Base-by-base conservation (phyloP, 2,113 vertebrate species). In the Sinocyclocheilus rhinocerous region DNA sequence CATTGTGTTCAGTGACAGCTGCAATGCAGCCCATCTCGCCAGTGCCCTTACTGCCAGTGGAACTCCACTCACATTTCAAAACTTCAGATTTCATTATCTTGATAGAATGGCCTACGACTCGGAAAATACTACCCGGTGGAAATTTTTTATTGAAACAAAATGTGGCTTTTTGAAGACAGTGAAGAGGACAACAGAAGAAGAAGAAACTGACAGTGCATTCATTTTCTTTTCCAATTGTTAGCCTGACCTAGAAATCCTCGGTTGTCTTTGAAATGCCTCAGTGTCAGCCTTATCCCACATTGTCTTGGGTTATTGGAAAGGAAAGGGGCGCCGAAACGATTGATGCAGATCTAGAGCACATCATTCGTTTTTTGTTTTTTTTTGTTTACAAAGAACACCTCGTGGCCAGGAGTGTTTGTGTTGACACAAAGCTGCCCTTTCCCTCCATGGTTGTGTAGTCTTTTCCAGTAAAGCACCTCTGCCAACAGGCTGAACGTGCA, bases 211-310 rank as follows among this genome's bases (percentile, higher is more conserved):
- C 87, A 89, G 81, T 52, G 67, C 85, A 91, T 92, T 94, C 92
- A 93, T 89, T 92, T 95, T 92, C 94, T 94, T 94, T 93, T 94
- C 94, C 92, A 93, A 93, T 93, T 94, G 93, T 93, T 93, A 92
- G 89, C 89, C 89, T 94, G 91, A 94, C 92, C 93, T 89, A 94
- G 92, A 94, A 94, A 93, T 93, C 91, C 84, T 90, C 76, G 83
- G 89, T 89, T 92, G 89, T 92, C 88, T 92, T 92, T 92, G 90
- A 89, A 93, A 90, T 82, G 90, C 91, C 90, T 87, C 85, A 92
- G 90, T 90, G 89, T 88, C 90, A 88, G 83, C 65, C 76, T 81
- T 72, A 65, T 77, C 69, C 42, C 45, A 52, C 67, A 73, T 84
- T 52, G 48, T 82, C 26, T 36, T 82, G 26, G 81, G 45, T 70